These are phyloP conservation scores for Neodiprion lecontei DNA, from an alignment of 1,140 invertebrate genomes.

Conservation along the genomic window DNA sequence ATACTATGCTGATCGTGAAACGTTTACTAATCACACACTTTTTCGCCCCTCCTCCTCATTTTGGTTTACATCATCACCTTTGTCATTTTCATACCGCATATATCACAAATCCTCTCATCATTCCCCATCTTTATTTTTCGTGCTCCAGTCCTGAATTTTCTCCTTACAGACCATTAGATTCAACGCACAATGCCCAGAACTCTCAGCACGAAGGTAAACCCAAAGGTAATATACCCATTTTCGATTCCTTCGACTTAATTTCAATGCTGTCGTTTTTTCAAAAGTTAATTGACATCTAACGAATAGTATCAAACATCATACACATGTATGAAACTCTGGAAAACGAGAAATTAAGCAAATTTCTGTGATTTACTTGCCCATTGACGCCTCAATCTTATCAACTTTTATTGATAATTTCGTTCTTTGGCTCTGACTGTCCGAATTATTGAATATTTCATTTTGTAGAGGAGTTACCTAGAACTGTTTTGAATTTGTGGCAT, in stretches of 20 bases:
- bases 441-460: too few species aligned
- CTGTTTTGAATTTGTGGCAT: too few species aligned
- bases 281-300: too few species aligned
- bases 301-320: too few species aligned
- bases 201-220: constrained; percentile 65
- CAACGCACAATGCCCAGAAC: constrained; percentile 57
- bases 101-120: constrained; percentile 31
- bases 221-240: constrained; percentile 39
- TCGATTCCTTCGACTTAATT: not conserved
- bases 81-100: constrained; percentile 15
- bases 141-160: constrained; percentile 78
- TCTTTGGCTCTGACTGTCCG: too few species aligned
- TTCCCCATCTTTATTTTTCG: constrained; percentile 30
- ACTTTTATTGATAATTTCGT: too few species aligned
- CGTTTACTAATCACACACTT: constrained; percentile 47
- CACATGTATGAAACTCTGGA: too few species aligned
- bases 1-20: constrained; percentile 20
- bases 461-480: too few species aligned
- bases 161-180: constrained; percentile 74
- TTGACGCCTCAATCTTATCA: too few species aligned
- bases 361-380: too few species aligned
- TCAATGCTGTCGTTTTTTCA: too few species aligned
- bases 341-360: too few species aligned
- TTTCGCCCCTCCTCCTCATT: constrained; percentile 48
- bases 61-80: constrained; percentile 37